phyloP scores from a whole-genome alignment of 2,888 invertebrate species.

The Cosmia trapezina region DNA sequence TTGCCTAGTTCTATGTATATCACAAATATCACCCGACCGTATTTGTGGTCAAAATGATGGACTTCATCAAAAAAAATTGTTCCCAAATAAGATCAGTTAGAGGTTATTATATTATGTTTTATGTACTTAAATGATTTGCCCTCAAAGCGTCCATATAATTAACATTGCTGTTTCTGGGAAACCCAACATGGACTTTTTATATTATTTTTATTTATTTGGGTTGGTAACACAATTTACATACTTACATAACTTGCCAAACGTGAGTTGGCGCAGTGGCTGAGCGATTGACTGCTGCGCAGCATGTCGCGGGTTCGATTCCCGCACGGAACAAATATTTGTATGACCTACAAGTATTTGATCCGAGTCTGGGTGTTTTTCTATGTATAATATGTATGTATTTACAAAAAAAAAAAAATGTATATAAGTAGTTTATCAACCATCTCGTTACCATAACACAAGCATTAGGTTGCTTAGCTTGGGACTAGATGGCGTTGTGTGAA shows the following conservation, averaged over 20 bases:
- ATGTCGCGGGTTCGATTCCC: too few species aligned
- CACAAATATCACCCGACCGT: background rate
- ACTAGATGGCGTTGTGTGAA: too few species aligned
- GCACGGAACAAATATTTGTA: too few species aligned
- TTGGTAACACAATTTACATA: conserved; percentile 2
- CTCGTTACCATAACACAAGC: too few species aligned
- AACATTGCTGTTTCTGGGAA: background rate
- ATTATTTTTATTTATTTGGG: background rate
- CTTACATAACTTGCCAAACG: background rate
- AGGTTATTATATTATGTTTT: background rate
- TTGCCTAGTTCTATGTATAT: background rate
- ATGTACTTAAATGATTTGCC: background rate
- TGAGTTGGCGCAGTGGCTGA: background rate
- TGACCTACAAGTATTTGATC: too few species aligned
- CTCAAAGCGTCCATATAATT: background rate
- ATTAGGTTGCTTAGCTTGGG: too few species aligned
- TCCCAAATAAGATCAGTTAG: too few species aligned
- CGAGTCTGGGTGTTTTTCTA: too few species aligned
- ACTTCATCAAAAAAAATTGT: background rate
- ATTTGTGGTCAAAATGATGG: background rate
- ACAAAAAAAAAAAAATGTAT: too few species aligned
- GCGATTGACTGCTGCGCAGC: too few species aligned
- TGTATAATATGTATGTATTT: too few species aligned
- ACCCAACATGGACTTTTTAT: background rate
- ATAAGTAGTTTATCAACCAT: too few species aligned